Evolutionary conservation across 2,888 invertebrate genomes (phyloP).

Genomic region (Mesorhabditis belari): DNA sequence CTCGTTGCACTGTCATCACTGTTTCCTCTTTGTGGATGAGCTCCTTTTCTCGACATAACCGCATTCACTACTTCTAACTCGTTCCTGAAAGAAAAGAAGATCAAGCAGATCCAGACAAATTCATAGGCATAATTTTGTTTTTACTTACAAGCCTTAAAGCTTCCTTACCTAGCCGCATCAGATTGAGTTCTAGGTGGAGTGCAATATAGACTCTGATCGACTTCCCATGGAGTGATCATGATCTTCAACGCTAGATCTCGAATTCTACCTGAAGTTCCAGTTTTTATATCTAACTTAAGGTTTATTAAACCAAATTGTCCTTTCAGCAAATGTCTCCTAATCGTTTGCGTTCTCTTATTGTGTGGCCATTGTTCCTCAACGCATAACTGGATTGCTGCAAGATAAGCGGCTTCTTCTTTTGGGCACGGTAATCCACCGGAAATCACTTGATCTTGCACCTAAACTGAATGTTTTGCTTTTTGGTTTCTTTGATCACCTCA

Average conservation of each 20-base stretch:
- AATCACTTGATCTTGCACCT: conserved; percentile 63
- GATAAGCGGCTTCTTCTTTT: conserved; percentile 63
- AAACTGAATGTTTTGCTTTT: conserved; percentile 26
- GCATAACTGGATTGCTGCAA: conserved; percentile 64
- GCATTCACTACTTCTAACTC: neutral
- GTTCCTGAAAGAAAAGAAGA: too few species aligned
- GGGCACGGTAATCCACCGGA: conserved; percentile 61
- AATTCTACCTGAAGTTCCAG: too few species aligned
- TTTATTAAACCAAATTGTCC: conserved; percentile 45
- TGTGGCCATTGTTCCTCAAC: conserved; percentile 61
- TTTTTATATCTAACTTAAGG: neutral
- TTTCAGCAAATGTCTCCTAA: conserved; percentile 49
- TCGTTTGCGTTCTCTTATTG: conserved; percentile 49
- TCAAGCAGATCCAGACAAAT: too few species aligned
- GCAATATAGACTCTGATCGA: conserved; percentile 43
- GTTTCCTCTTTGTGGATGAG: neutral
- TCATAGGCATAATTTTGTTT: too few species aligned
- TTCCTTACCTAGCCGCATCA: conserved; percentile 15
- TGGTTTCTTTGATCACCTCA: conserved; percentile 52
- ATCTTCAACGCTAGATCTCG: conserved; percentile 51
- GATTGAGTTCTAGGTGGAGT: conserved; percentile 40
- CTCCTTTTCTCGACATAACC: neutral
- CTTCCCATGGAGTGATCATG: conserved; percentile 53
- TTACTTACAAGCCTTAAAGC: too few species aligned
- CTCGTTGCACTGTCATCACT: neutral